Evolutionary conservation across 2,888 invertebrate genomes (phyloP).

Genomic region (Mimachlamys varia): DNA sequence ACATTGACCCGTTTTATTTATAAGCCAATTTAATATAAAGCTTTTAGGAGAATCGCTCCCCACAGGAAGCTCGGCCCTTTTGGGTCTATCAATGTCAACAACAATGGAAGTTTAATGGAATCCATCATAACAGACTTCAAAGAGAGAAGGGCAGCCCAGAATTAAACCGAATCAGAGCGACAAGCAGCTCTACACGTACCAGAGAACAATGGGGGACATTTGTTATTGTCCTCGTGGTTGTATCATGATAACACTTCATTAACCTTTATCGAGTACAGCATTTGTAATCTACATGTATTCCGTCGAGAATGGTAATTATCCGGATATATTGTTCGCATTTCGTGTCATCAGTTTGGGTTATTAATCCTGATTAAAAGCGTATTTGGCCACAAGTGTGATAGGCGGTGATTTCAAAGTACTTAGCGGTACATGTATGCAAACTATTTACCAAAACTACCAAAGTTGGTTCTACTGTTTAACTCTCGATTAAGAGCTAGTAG

Average conservation of each 20-base stretch:
- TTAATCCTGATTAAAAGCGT: not conserved
- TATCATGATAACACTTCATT: not conserved
- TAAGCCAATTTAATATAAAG: not conserved
- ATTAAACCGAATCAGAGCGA: not conserved
- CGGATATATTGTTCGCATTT: not conserved
- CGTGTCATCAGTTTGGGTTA: not conserved
- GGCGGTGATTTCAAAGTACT: not conserved
- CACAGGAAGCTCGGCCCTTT: constrained; percentile 16
- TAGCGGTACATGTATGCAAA: not conserved
- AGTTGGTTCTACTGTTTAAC: not conserved
- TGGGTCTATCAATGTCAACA: not conserved
- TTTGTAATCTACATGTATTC: not conserved
- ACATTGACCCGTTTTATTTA: not conserved
- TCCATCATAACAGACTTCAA: not conserved
- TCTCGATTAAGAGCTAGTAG: not conserved
- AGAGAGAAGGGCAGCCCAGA: not conserved
- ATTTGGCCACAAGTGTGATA: not conserved
- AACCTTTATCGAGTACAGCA: not conserved
- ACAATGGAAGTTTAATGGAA: not conserved
- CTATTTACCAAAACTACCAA: not conserved
- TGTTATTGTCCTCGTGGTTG: not conserved
- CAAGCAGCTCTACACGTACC: not conserved
- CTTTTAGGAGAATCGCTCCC: constrained; percentile 21
- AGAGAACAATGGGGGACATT: not conserved
- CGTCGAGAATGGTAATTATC: not conserved